Conservation (phyloP, 2,113 vertebrate species). For the Tricholaema leucomelas region DNA sequence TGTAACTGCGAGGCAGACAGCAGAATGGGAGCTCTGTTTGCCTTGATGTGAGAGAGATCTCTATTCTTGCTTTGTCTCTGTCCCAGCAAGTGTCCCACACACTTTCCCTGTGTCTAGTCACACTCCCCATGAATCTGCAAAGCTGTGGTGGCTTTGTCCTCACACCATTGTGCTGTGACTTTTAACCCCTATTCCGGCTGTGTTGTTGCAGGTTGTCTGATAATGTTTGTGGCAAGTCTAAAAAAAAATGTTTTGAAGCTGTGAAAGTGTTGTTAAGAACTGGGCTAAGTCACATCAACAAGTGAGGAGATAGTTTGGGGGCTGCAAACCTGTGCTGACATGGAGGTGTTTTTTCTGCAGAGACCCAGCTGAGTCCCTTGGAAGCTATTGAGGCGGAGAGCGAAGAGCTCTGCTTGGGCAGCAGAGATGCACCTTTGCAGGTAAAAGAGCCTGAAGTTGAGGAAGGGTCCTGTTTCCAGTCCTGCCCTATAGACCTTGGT, state of each 20-base stretch:
- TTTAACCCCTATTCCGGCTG: conserved; percentile 43
- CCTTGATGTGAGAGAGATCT: neutral
- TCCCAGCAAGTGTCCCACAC: conserved; percentile 12
- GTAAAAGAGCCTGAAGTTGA: conserved; percentile 39
- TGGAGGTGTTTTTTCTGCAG: conserved; percentile 69
- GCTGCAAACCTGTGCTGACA: neutral
- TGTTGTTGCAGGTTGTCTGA: conserved; percentile 48
- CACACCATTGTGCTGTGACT: conserved; percentile 37
- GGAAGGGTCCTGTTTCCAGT: neutral
- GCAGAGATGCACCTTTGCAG: conserved; percentile 44
- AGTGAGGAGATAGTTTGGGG: neutral
- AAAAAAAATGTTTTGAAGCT: conserved; percentile 55
- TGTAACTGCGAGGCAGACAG: neutral
- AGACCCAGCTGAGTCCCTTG: conserved; percentile 81
- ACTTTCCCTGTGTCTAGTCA: conserved; percentile 27
- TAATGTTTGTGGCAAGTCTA: conserved; percentile 53
- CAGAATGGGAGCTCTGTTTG: neutral
- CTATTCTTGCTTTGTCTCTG: conserved; percentile 43
- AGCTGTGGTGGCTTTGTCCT: conserved; percentile 45
- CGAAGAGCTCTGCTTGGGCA: conserved; percentile 50
- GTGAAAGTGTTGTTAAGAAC: conserved; percentile 44
- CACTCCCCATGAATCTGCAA: conserved; percentile 42
- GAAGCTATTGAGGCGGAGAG: conserved; percentile 57
- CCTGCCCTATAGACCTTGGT: neutral
- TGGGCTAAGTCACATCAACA: neutral